Conservation (phyloP, 2,113 vertebrate species). For the Pseudorasbora parva region DNA sequence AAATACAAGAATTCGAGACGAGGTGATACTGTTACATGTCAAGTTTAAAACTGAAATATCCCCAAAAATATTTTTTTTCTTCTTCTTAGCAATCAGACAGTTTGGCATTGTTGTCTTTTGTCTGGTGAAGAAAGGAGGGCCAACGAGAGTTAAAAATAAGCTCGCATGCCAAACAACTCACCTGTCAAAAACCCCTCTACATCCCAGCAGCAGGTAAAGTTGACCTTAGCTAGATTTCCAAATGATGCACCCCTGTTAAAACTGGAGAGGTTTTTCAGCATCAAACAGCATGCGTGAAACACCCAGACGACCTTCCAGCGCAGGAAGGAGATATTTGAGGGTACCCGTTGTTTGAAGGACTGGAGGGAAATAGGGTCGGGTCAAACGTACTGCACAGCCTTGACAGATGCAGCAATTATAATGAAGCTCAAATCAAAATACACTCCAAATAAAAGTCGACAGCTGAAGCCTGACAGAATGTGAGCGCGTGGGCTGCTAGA, state of each 20-base stretch:
- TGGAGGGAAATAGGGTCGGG: neutral
- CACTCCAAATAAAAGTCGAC: slow-evolving; percentile 14
- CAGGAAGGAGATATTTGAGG: neutral
- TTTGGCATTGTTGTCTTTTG: neutral
- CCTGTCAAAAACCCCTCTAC: neutral
- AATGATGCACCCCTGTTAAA: neutral
- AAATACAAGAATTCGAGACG: neutral
- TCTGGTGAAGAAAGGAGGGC: neutral
- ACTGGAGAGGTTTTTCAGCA: neutral
- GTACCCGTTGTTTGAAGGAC: neutral
- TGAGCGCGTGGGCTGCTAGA: neutral
- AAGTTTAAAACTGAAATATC: neutral
- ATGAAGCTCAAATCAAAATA: neutral
- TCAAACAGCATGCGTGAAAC: slow-evolving; percentile 41
- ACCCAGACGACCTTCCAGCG: slow-evolving; percentile 1
- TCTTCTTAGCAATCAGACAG: neutral
- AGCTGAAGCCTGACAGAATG: slow-evolving; percentile 35
- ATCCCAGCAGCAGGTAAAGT: neutral
- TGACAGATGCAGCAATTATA: slow-evolving; percentile 22
- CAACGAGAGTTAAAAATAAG: slow-evolving; percentile 14
- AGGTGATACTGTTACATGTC: slow-evolving; percentile 16
- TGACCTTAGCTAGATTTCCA: slow-evolving; percentile 16
- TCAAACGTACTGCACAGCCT: neutral
- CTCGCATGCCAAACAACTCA: neutral
- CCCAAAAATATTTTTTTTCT: neutral